Percentiles rank a stretch among this genome's conserved stretches.
Evolutionary conservation across 37 sponge, comb jelly and placozoan genomes (phyloP).

Genomic region (Lycopodina hypogea): DNA sequence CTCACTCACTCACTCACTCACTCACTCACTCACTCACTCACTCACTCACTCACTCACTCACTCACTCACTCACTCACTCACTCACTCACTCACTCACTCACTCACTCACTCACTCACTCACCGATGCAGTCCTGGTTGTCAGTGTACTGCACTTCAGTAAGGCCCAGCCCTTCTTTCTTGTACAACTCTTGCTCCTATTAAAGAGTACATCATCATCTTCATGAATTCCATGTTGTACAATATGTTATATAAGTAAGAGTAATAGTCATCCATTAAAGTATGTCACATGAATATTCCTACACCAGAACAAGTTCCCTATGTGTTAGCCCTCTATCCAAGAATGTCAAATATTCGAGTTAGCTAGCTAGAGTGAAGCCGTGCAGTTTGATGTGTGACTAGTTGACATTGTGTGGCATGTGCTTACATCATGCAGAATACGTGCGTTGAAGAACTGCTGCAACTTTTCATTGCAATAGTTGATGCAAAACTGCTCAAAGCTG

Average conservation of each 20-base stretch:
- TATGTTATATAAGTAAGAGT: too few species aligned
- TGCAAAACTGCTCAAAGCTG: constrained; percentile 97
- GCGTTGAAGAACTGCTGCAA: constrained; percentile 90
- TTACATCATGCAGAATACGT: constrained; percentile 66
- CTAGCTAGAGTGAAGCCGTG: too few species aligned
- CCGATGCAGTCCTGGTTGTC: constrained; percentile 99
- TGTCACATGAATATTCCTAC: too few species aligned
- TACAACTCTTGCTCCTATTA: constrained; percentile 90
- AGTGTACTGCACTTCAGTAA: constrained; percentile 66
- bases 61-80: constrained; percentile 47
- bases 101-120: constrained; percentile 12
- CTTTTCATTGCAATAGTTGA: constrained; percentile 99
- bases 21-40: constrained; percentile 4
- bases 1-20: constrained; percentile 14
- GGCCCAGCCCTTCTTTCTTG: constrained; percentile 73
- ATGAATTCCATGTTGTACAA: too few species aligned
- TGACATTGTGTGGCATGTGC: neutral
- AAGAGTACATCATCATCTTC: neutral
- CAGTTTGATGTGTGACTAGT: too few species aligned
- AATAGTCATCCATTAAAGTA: too few species aligned
- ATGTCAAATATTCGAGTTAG: too few species aligned
- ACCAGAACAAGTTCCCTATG: too few species aligned
- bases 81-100: constrained; percentile 39
- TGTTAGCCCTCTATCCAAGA: too few species aligned
- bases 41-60: constrained; percentile 19